These are phyloP conservation scores for Bathynomus jamesi DNA, from an alignment of 1,140 invertebrate species.

Conservation along the genomic window DNA sequence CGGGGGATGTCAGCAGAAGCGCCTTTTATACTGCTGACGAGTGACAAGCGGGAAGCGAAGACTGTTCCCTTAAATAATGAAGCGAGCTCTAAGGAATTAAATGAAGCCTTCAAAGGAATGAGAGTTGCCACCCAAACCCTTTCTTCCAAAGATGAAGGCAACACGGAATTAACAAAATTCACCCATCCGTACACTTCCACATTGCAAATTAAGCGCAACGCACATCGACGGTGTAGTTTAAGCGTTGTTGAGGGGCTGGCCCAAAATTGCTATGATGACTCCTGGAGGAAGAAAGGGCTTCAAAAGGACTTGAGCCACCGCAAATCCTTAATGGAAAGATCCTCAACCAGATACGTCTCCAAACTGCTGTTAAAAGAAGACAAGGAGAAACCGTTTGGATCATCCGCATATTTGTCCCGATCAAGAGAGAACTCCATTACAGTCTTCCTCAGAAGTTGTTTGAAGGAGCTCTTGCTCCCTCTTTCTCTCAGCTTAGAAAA, in stretches of 20 bases:
- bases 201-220: too few relatives aligned
- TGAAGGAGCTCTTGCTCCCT: not conserved
- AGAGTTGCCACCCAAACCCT: too few relatives aligned
- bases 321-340: not conserved
- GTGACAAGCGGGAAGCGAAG: too few relatives aligned
- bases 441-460: not conserved
- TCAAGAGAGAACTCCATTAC: not conserved
- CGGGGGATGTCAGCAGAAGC: too few relatives aligned
- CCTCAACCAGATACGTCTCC: not conserved
- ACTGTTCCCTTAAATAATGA: too few relatives aligned
- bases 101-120: too few relatives aligned
- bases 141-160: too few relatives aligned
- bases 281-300: not conserved
- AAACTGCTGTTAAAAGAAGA: not conserved
- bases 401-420: not conserved
- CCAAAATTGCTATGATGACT: not conserved
- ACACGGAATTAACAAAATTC: too few relatives aligned
- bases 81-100: too few relatives aligned
- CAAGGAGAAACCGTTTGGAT: too few relatives aligned
- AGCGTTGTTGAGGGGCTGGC: not conserved
- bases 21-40: too few relatives aligned
- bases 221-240: not conserved
- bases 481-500: not conserved
- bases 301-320: not conserved
- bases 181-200: too few relatives aligned